A percentile compares a stretch with the other conserved stretches of the same genome.
Evolutionary conservation across 2,888 invertebrate species (phyloP).

Genomic region (Cantharis lateralis): DNA sequence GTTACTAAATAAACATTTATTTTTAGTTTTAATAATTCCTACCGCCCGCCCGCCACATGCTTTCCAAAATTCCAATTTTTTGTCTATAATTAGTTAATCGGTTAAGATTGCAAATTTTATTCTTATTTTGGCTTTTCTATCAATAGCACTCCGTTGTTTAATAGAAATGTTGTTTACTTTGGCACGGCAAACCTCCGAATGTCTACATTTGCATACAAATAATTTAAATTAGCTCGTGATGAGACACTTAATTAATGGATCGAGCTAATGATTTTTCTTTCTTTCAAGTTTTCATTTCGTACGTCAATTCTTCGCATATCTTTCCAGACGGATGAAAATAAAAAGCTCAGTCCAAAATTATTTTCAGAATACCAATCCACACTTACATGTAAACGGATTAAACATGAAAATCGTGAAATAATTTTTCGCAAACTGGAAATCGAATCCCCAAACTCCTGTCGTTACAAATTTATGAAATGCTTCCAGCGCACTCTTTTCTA

Average conservation of each 20-base stretch:
- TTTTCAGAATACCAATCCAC: background rate
- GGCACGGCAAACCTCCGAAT: background rate
- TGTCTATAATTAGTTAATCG: background rate
- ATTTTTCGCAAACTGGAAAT: too few relatives aligned
- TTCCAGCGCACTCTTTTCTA: too few relatives aligned
- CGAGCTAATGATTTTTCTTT: background rate
- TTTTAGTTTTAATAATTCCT: background rate
- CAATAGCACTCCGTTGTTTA: background rate
- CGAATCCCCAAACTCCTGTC: too few relatives aligned
- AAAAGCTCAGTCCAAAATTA: background rate
- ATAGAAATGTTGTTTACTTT: background rate
- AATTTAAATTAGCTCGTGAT: background rate
- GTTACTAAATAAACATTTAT: background rate
- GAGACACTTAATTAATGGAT: background rate
- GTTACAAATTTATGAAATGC: too few relatives aligned
- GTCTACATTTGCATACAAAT: background rate
- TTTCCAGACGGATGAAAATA: background rate
- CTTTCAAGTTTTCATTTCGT: background rate
- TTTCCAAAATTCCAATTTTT: background rate
- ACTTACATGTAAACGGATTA: too few relatives aligned
- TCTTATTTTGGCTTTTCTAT: background rate
- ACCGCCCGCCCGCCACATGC: background rate
- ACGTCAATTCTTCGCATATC: background rate
- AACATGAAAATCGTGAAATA: too few relatives aligned
- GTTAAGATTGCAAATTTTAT: background rate